These are phyloP conservation scores for Tenualosa ilisha DNA, from an alignment of 2,797 vertebrate genomes.

Conservation along the genomic window DNA sequence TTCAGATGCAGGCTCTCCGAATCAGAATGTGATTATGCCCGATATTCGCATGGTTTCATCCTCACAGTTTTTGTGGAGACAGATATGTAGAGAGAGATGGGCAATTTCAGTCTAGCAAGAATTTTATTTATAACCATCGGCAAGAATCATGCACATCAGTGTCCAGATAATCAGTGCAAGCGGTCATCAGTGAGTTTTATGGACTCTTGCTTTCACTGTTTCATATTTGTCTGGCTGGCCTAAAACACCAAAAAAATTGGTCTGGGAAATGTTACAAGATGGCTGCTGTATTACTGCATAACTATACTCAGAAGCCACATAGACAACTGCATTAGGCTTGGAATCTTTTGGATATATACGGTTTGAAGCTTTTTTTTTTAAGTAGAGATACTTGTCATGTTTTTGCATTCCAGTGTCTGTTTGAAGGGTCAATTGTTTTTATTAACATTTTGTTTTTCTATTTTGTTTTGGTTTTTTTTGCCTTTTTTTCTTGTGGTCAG, in stretches of 20 bases:
- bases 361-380: slow-evolving; percentile 33
- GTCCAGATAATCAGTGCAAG: background rate
- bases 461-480: slow-evolving; percentile 62
- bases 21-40: slow-evolving; percentile 7
- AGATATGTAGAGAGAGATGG: too few relatives aligned
- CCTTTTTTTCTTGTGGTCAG: slow-evolving; percentile 72
- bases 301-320: slow-evolving; percentile 9
- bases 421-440: slow-evolving; percentile 46
- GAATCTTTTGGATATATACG: background rate
- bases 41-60: background rate
- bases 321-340: background rate
- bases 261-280: slow-evolving; percentile 12
- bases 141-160: background rate
- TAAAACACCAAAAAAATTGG: slow-evolving; percentile 12
- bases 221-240: background rate
- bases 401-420: slow-evolving; percentile 65
- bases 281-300: slow-evolving; percentile 25
- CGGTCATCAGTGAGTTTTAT: background rate
- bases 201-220: background rate
- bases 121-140: background rate
- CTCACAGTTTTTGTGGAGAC: background rate
- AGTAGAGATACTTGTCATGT: slow-evolving; percentile 42
- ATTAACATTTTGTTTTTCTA: slow-evolving; percentile 40
- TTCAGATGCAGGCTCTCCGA: background rate
- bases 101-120: background rate